A percentile compares a stretch with the other conserved stretches of the same genome.
phyloP scores from a whole-genome alignment of 2,113 vertebrate genomes.

The Genyomyrus donnyi region DNA sequence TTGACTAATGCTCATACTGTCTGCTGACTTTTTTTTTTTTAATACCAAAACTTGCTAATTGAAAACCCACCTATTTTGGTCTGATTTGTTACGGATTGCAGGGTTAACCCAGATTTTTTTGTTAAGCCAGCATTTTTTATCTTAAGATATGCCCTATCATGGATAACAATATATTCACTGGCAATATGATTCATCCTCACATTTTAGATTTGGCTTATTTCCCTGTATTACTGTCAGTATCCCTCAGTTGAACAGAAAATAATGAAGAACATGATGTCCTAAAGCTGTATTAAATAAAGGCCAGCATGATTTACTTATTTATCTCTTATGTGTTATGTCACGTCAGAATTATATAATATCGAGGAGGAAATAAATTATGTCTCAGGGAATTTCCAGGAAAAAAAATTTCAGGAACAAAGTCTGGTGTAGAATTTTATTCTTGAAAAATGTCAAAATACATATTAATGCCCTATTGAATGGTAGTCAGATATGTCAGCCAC shows the following conservation, averaged over 20 bases:
- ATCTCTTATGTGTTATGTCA: background rate
- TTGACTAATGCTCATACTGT: background rate
- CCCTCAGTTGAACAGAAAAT: background rate
- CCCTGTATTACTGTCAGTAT: background rate
- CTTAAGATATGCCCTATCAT: background rate
- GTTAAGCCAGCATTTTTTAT: background rate
- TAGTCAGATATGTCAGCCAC: background rate
- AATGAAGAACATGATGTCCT: background rate
- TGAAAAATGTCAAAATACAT: conserved; percentile 14
- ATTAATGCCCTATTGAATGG: background rate
- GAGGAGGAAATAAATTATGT: background rate
- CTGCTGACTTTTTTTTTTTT: background rate
- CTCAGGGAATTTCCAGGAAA: background rate
- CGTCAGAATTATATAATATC: background rate
- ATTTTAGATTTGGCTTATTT: background rate
- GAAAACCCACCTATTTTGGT: background rate
- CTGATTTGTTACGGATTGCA: background rate
- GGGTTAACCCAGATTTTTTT: background rate
- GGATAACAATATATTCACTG: background rate
- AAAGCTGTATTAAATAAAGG: background rate
- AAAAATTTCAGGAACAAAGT: background rate
- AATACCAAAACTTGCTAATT: background rate
- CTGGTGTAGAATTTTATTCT: background rate
- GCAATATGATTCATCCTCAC: background rate
- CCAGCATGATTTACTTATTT: background rate